phyloP scores from a whole-genome alignment of 2,113 vertebrate species.

The Indicator indicator region DNA sequence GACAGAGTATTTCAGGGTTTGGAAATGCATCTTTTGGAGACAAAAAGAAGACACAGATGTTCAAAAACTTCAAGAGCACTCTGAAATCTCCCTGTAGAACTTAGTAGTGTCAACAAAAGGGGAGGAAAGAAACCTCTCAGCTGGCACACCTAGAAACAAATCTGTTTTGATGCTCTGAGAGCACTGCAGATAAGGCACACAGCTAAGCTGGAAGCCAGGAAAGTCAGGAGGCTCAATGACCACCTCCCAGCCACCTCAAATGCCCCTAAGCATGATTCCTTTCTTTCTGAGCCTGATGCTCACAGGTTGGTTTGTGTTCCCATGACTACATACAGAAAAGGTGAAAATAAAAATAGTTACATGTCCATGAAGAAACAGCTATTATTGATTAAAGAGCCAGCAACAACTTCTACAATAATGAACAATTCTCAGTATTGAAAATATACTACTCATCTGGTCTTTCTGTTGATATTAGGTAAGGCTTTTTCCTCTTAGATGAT shows the following conservation, averaged over 20 bases:
- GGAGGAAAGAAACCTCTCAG: neutral
- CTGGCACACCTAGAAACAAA: neutral
- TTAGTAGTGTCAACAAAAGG: neutral
- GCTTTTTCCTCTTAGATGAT: neutral
- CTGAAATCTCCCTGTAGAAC: neutral
- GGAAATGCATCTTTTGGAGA: neutral
- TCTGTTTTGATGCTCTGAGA: neutral
- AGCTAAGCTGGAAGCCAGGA: neutral
- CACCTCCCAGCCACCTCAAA: neutral
- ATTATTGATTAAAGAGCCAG: constrained; percentile 37
- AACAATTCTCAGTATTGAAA: neutral
- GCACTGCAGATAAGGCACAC: neutral
- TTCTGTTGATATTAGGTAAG: neutral
- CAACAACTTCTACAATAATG: neutral
- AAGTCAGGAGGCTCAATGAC: neutral
- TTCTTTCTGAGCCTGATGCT: neutral
- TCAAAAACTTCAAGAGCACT: neutral
- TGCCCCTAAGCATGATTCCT: neutral
- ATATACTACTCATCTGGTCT: neutral
- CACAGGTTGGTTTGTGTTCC: constrained; percentile 39
- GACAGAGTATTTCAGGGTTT: neutral
- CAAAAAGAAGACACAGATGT: neutral
- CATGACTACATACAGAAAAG: constrained; percentile 64
- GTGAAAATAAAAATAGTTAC: constrained; percentile 46
- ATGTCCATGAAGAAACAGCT: constrained; percentile 39